A percentile compares a stretch with the other conserved stretches of the same genome.
Evolutionary conservation across 2,888 invertebrate genomes (phyloP).

Genomic region (Cheilosia pagana): DNA sequence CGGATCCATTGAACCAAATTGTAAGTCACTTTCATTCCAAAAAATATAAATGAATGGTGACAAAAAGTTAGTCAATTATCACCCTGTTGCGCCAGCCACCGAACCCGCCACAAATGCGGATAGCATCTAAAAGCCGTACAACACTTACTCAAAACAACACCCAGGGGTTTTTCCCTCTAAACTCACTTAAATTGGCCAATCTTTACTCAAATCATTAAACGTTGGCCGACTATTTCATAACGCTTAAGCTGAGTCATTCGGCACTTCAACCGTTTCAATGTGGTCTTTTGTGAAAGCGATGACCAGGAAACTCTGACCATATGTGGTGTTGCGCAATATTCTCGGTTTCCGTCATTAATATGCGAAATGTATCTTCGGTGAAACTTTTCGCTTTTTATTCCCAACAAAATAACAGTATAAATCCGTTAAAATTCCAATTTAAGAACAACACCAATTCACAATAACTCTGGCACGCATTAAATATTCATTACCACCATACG

Average conservation of each 20-base stretch:
- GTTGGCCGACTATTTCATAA: conserved; percentile 24
- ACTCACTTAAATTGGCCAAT: conserved; percentile 16
- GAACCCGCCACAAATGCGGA: too few species aligned
- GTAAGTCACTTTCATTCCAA: too few species aligned
- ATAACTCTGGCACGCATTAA: conserved; percentile 54
- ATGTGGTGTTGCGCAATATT: conserved; percentile 59
- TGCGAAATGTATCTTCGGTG: conserved; percentile 52
- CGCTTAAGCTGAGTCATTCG: conserved; percentile 24
- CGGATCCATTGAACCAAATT: too few species aligned
- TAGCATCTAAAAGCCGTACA: too few species aligned
- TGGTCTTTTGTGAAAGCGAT: conserved; percentile 59
- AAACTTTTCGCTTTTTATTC: conserved; percentile 50
- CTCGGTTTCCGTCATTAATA: conserved; percentile 35
- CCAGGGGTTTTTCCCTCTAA: conserved; percentile 24
- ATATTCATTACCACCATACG: conserved; percentile 51
- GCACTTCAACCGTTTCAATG: background rate
- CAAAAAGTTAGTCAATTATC: too few species aligned
- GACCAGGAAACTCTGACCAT: conserved; percentile 47
- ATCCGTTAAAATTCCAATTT: conserved; percentile 59
- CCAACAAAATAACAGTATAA: conserved; percentile 48
- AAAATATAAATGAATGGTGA: too few species aligned
- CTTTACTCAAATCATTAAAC: conserved; percentile 13
- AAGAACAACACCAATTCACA: conserved; percentile 42
- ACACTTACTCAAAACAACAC: background rate
- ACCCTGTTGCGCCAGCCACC: too few species aligned